Evolutionary conservation across 2,797 vertebrate genomes (phyloP).

Genomic region (Tarsius wallacei): DNA sequence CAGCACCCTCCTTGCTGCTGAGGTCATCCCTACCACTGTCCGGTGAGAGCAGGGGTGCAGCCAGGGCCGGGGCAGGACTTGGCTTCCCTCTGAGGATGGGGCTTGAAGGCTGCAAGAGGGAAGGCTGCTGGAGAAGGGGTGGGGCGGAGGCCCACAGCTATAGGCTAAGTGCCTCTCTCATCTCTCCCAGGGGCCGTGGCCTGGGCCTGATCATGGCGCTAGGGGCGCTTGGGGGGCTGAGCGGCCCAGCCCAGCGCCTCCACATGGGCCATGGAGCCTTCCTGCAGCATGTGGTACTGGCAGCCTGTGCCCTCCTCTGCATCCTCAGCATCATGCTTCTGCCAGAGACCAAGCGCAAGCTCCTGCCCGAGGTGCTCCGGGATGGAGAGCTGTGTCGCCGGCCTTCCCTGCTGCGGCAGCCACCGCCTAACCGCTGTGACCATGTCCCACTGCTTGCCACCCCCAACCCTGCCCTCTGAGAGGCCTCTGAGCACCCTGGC

Average conservation of each 20-base stretch:
- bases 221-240: conserved; percentile 95
- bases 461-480: conserved; percentile 94
- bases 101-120: background rate
- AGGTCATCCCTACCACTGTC: conserved; percentile 95
- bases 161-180: conserved; percentile 8
- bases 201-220: conserved; percentile 93
- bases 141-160: background rate
- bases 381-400: conserved; percentile 95
- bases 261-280: conserved; percentile 96
- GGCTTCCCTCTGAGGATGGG: background rate
- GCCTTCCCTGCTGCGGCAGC: conserved; percentile 92
- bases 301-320: conserved; percentile 94
- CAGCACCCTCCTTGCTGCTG: conserved; percentile 95
- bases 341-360: conserved; percentile 96
- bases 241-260: conserved; percentile 95
- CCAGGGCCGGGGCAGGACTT: background rate
- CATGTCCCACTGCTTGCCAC: conserved; percentile 95
- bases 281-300: conserved; percentile 94
- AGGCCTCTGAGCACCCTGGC: conserved; percentile 48
- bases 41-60: conserved; percentile 89
- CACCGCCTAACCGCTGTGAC: conserved; percentile 92
- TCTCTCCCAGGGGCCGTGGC: conserved; percentile 91
- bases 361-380: conserved; percentile 94
- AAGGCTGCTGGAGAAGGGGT: background rate
- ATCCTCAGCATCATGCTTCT: conserved; percentile 96